Base-by-base conservation (phyloP, 2,797 vertebrate genomes). In the Danio choprae region DNA sequence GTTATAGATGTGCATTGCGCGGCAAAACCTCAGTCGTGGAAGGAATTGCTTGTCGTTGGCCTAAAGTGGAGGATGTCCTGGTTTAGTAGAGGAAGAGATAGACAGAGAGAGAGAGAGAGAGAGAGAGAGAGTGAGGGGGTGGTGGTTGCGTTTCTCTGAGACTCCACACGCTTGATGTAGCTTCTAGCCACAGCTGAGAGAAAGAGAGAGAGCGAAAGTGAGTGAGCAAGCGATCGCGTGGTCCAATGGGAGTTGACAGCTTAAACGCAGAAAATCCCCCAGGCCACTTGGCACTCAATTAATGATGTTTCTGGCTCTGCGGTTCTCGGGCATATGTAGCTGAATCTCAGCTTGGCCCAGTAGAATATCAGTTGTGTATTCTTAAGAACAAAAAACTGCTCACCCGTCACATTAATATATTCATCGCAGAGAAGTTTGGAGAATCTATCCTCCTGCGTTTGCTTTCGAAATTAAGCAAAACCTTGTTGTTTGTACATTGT, bases 241-340 rank as follows among this genome's bases (percentile, higher is more conserved):
- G 87, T 92, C 92, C 91, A 87, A 87, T 91, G 93, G 93, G 93
- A 94, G 90, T 92, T 92, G 87, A 91, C 90, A 93, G 92, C 93
- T 93, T 94, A 93, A 93, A 92, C 89, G 91, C 92, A 92, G 90
- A 93, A 94, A 93, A 89, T 87, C 92, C 92, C 91, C 88, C 89
- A 91, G 79, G 91, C 90, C 90, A 92, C 87, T 91, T 93, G 90
- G 91, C 91, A 92, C 90, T 91, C 89, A 91, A 93, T 93, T 94
- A 93, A 94, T 93, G 91, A 93, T 93, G 92, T 91, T 92, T 91
- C 85, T 91, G 89, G 90, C 91, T 91, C 91, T 90, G 91, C 89
- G 89, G 92, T 91, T 83, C 74, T 92, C 89, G 89, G 91, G 91
- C 91, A 92, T 92, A 92, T 94, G 91, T 91, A 87, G 84, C 81